phyloP scores from a whole-genome alignment of 2,797 vertebrate genomes.

The Enteromius mattozi region DNA sequence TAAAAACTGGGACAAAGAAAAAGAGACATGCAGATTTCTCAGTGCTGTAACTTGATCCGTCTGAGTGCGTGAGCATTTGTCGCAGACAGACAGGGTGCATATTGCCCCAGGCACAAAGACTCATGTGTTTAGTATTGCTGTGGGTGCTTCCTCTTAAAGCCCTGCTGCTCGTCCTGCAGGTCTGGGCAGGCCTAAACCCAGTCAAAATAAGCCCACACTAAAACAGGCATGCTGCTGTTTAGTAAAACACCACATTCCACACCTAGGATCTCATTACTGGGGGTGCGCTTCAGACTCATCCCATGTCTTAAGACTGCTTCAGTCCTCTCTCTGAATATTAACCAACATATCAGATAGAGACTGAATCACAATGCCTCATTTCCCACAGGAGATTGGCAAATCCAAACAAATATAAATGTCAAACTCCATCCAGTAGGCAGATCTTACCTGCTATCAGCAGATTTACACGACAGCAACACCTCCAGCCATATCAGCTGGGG shows the following conservation, averaged over 20 bases:
- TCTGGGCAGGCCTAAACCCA: conserved; percentile 52
- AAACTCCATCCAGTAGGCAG: conserved; percentile 30
- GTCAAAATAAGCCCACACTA: conserved; percentile 57
- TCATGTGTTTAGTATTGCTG: conserved; percentile 33
- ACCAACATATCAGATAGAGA: conserved; percentile 1
- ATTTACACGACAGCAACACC: conserved; percentile 48
- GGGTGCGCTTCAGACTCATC: neutral
- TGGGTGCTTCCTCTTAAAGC: conserved; percentile 55
- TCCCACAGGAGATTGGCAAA: neutral
- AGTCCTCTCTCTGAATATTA: neutral
- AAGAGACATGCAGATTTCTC: conserved; percentile 50
- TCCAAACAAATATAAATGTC: neutral
- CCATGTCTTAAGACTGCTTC: conserved; percentile 13
- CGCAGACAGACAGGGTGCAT: conserved; percentile 51
- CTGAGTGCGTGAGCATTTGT: conserved; percentile 45
- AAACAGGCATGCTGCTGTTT: conserved; percentile 49
- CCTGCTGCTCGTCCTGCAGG: conserved; percentile 52
- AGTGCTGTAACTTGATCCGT: conserved; percentile 70
- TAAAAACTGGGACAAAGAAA: conserved; percentile 48
- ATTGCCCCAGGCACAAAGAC: conserved; percentile 51
- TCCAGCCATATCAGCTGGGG: conserved; percentile 48
- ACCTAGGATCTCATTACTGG: conserved; percentile 47
- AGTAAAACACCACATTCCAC: conserved; percentile 57
- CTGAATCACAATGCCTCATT: conserved; percentile 17
- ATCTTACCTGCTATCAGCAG: conserved; percentile 34